These are phyloP conservation scores for Halichoeres trimaculatus DNA, from an alignment of 2,113 vertebrate genomes.

Conservation along the genomic window DNA sequence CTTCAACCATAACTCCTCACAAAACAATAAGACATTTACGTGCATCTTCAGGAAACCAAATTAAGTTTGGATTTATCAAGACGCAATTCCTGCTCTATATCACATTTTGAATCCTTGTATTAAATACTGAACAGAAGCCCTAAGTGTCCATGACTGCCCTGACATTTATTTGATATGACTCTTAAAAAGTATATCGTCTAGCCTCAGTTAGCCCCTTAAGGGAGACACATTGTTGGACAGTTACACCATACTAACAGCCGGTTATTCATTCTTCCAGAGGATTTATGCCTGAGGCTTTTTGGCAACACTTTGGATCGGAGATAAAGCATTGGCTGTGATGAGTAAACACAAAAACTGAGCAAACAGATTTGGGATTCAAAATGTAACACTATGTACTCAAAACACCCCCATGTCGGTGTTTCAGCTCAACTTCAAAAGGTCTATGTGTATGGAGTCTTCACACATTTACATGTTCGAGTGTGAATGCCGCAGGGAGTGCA, in stretches of 20 bases:
- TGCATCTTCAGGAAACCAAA: too few species aligned
- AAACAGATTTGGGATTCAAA: slow-evolving; percentile 59
- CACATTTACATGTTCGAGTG: slow-evolving; percentile 20
- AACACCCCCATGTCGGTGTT: slow-evolving; percentile 52
- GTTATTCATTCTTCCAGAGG: slow-evolving; percentile 59
- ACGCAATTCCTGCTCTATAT: neutral
- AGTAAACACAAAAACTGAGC: slow-evolving; percentile 54
- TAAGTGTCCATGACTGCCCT: slow-evolving; percentile 13
- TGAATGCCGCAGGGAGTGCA: slow-evolving; percentile 35
- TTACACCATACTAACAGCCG: slow-evolving; percentile 44
- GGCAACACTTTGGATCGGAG: slow-evolving; percentile 57
- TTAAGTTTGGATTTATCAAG: too few species aligned
- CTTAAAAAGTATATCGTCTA: slow-evolving; percentile 49
- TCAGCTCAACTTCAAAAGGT: slow-evolving; percentile 55
- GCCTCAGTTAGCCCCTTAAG: slow-evolving; percentile 59
- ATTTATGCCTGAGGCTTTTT: slow-evolving; percentile 69
- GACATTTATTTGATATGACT: slow-evolving; percentile 48
- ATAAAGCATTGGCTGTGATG: slow-evolving; percentile 58
- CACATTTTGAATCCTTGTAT: too few species aligned
- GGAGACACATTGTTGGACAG: slow-evolving; percentile 62
- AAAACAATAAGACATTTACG: too few species aligned
- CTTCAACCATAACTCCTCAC: too few species aligned
- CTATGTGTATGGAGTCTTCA: slow-evolving; percentile 6
- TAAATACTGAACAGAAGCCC: neutral
- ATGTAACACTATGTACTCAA: slow-evolving; percentile 47